Base-by-base conservation (phyloP, 2,113 vertebrate species). In the Osmerus mordax region DNA sequence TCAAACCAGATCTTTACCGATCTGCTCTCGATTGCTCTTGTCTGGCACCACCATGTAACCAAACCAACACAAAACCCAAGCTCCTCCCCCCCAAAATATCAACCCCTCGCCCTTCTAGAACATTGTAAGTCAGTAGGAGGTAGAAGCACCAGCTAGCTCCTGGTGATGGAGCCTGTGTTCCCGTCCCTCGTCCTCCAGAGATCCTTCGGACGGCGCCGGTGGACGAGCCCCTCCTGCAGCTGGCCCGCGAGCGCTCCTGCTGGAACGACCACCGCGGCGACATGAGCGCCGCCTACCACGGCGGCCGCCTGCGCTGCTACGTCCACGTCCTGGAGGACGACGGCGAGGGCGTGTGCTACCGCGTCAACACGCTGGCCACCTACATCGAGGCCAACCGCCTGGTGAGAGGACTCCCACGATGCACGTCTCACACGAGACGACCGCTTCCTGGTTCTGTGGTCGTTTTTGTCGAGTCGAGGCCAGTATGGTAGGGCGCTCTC, bases 311-410 rank as follows among this genome's bases (percentile, higher is more conserved):
- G 52, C 95, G 96, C 81, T 99, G 97, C 87, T 99, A 98, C 1
- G 95, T 97, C 70, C 96, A 99, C 78, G 92, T 99, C 70, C 95
- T 97, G 93, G 94, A 95, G n/a, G 55, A 56, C 16, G n/a, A 56
- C 15, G 8, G 41, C 67, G 92, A 95, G 54, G 95, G 96, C 13
- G 87, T 98, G 63, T 99, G 97, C 85, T 98, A 82, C 87, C 93
- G 97, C 29, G 95, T 97, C 75, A 99, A 95, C 84, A 98, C 95
- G 3, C 88, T 99, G 9, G 95, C 94, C 6, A 91, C 94, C 54
- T 99, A 97, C 77, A 95, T 98, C 67, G 97, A 99, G 81, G 96
- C 96, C 54, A 99, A 99, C 87, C 90, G 94, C 73, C 93, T 95
- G 94, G 97, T 99, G 79, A 94, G 94, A 70, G 25, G 3, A 11